Percentiles rank a stretch among this genome's conserved stretches.
Evolutionary conservation across 2,888 invertebrate genomes (phyloP).

Genomic region (Cryptocheilus praepositus): DNA sequence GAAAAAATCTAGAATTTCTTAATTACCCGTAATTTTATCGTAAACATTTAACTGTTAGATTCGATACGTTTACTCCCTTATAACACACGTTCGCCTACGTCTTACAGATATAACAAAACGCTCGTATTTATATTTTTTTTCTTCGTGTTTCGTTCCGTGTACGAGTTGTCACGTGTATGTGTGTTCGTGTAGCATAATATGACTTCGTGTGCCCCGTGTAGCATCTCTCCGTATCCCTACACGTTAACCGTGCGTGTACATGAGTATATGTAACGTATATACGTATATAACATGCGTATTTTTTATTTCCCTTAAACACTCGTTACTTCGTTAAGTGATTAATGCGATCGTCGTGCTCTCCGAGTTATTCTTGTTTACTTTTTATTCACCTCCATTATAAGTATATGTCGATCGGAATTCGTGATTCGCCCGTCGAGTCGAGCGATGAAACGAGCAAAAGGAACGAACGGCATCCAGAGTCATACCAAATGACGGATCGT

Average conservation of each 20-base stretch:
- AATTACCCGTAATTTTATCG: slow-evolving; percentile 75
- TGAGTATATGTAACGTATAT: slow-evolving; percentile 26
- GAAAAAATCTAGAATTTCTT: slow-evolving; percentile 74
- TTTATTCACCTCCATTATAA: background rate
- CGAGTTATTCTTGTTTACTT: slow-evolving; percentile 1
- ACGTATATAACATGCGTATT: slow-evolving; percentile 30
- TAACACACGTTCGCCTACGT: slow-evolving; percentile 49
- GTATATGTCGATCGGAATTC: slow-evolving; percentile 4
- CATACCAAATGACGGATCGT: slow-evolving; percentile 17
- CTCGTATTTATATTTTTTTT: slow-evolving; percentile 34
- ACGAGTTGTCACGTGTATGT: slow-evolving; percentile 16
- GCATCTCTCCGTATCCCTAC: too few species aligned
- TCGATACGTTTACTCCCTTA: slow-evolving; percentile 58
- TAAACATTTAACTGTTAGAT: slow-evolving; percentile 72
- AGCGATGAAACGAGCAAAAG: slow-evolving; percentile 7
- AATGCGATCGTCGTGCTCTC: slow-evolving; percentile 18
- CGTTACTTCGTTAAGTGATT: slow-evolving; percentile 24
- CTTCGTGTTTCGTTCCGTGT: slow-evolving; percentile 29
- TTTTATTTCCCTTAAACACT: slow-evolving; percentile 27
- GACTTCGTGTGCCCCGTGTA: too few species aligned
- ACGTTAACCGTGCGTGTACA: slow-evolving; percentile 6
- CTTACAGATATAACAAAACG: slow-evolving; percentile 57
- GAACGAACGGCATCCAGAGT: slow-evolving; percentile 12
- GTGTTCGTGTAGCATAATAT: background rate
- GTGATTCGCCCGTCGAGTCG: slow-evolving; percentile 16